Evolutionary conservation across 2,113 vertebrate species (phyloP), one percentile per base, ranked within the genome.

Genomic region (Tangachromis dhanisi): DNA sequence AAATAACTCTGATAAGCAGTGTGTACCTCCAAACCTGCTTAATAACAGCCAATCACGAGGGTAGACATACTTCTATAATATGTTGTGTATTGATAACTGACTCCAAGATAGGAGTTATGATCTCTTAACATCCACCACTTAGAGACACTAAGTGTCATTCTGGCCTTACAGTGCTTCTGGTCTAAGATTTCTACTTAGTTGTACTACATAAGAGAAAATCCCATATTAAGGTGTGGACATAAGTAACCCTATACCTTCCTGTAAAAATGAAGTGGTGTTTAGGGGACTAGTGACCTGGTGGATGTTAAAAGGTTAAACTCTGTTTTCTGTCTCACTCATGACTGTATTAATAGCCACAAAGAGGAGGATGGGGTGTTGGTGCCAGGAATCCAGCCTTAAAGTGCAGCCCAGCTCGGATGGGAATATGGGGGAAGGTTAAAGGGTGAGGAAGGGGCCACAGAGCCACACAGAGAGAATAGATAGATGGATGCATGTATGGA

Each of bases 351-450:
- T 90, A 94, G 89, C 29, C 26, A 86, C 40, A 35, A 76, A 80
- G 8, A 29, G 31, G 17, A 31, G 35, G 66, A 78, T 49, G 71
- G 71, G 16, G 42, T 78, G 16, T 42, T 54, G 87, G 63, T 86
- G 88, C 83, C 83, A 89, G 88, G 88, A 92, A 92, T 93, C 83
- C 42, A 71, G 59, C 85, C 76, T 86, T 89, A 86, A 84, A 91
- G 83, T 61, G 91, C 31, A 42, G 88, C 47, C 13, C 6, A 31
- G 59, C 35, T 81, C 29, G 21, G 12, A 79, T 24, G 31, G 31
- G 78, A 68, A 59, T 19, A 66, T 80, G 88, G 90, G 86, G 91
- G 85, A 87, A n/a, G 89, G 86, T 51, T 16, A 17, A 57, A 49
- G 35, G 40, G 55, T 78, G 81, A 86, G 85, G 80, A 88, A 82